Evolutionary conservation across 2,113 vertebrate genomes (phyloP).

Genomic region (Lampris incognitus): DNA sequence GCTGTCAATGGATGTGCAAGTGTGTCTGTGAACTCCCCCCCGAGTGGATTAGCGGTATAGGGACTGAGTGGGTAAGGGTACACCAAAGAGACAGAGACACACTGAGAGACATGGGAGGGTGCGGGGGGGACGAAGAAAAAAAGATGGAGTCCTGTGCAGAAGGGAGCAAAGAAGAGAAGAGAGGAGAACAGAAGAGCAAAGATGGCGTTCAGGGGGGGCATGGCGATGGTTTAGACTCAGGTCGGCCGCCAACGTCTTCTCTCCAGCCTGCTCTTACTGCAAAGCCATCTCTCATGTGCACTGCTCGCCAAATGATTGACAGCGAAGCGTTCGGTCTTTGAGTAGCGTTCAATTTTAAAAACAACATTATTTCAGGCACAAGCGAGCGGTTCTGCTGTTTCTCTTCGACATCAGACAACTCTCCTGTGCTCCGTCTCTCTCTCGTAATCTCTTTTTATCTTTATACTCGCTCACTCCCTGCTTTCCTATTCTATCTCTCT

Average conservation of each 20-base stretch:
- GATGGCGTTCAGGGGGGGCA: constrained; percentile 5
- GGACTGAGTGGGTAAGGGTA: background rate
- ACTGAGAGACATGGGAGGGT: background rate
- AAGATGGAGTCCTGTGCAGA: constrained; percentile 1
- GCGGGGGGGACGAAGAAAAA: constrained; percentile 27
- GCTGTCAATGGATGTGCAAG: constrained; percentile 26
- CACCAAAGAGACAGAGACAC: constrained; percentile 20
- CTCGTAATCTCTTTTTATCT: constrained; percentile 39
- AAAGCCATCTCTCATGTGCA: constrained; percentile 55
- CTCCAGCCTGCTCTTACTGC: constrained; percentile 41
- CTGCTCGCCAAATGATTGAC: constrained; percentile 56
- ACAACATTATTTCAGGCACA: constrained; percentile 34
- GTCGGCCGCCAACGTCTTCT: constrained; percentile 19
- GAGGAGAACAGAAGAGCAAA: background rate
- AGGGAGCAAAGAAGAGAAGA: background rate
- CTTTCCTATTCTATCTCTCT: constrained; percentile 35
- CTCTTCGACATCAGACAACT: constrained; percentile 29
- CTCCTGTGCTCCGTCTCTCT: constrained; percentile 36
- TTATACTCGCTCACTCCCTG: background rate
- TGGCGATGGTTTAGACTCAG: background rate
- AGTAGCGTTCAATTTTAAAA: constrained; percentile 23
- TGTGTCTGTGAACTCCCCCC: constrained; percentile 3
- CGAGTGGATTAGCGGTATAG: background rate
- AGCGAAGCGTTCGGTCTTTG: constrained; percentile 30
- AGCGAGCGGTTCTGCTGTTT: constrained; percentile 34